These are phyloP conservation scores for Calidris pygmaea DNA, from an alignment of 2,113 vertebrate genomes.

Conservation along the genomic window DNA sequence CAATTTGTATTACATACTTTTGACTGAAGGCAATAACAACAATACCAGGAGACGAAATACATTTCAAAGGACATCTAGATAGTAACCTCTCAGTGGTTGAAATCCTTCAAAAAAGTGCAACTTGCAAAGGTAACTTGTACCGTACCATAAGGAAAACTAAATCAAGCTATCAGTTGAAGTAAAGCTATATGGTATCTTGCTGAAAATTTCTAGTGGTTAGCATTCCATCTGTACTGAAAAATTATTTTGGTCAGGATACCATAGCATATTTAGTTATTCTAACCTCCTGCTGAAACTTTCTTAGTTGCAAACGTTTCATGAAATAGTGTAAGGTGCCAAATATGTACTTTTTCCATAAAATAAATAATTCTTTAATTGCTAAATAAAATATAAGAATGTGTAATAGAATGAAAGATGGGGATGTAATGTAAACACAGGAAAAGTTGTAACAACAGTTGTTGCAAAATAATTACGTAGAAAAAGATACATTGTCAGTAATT, in stretches of 20 bases:
- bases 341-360: not conserved
- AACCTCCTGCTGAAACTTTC: not conserved
- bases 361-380: not conserved
- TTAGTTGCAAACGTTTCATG: not conserved
- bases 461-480: not conserved
- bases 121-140: not conserved
- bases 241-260: not conserved
- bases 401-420: not conserved
- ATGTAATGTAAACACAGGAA: not conserved
- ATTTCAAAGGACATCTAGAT: not conserved
- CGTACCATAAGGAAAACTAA: not conserved
- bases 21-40: not conserved
- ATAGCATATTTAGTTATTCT: not conserved
- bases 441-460: not conserved
- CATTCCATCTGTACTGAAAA: not conserved
- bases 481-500: not conserved
- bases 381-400: not conserved
- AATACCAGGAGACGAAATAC: not conserved
- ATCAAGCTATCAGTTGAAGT: not conserved
- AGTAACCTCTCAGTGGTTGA: not conserved
- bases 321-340: not conserved
- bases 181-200: not conserved
- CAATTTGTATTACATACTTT: constrained; percentile 6
- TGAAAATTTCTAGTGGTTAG: not conserved
- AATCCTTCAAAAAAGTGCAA: not conserved